Percentiles rank a stretch among this genome's conserved stretches.
Conservation (phyloP, 92 coral and sea anemone species). For the Metridium senile region DNA sequence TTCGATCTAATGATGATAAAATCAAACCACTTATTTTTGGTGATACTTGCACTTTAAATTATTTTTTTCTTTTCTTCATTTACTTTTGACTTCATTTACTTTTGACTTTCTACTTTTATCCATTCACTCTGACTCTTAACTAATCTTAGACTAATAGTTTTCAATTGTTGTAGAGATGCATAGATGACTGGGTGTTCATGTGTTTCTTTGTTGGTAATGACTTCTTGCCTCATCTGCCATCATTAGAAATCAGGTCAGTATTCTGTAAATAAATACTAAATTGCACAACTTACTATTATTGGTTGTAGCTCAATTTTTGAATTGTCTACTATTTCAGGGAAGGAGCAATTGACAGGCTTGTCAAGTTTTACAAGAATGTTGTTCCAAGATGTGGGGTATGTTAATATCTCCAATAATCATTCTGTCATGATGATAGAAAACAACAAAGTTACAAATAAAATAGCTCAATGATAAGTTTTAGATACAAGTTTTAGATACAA, state of each 20-base stretch:
- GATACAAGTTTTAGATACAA: too few species aligned
- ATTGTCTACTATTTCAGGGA: slow-evolving; percentile 50
- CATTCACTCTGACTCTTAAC: not conserved
- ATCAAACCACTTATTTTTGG: too few species aligned
- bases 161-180: slow-evolving; percentile 62
- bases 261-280: not conserved
- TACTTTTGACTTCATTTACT: not conserved
- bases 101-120: slow-evolving; percentile 5
- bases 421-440: not conserved
- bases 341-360: slow-evolving; percentile 97
- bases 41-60: too few species aligned
- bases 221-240: slow-evolving; percentile 95
- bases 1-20: too few species aligned
- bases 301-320: not conserved
- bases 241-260: slow-evolving; percentile 91
- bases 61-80: too few species aligned
- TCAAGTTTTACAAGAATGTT: slow-evolving; percentile 89
- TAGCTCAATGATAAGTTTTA: not conserved
- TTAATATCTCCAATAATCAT: not conserved
- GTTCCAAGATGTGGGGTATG: slow-evolving; percentile 96
- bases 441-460: not conserved
- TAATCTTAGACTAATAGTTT: not conserved
- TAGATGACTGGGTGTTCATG: slow-evolving; percentile 99
- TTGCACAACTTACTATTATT: not conserved
- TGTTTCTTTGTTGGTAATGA: slow-evolving; percentile 99